Conservation (phyloP, 2,888 invertebrate genomes). For the Dilophus febrilis region DNA sequence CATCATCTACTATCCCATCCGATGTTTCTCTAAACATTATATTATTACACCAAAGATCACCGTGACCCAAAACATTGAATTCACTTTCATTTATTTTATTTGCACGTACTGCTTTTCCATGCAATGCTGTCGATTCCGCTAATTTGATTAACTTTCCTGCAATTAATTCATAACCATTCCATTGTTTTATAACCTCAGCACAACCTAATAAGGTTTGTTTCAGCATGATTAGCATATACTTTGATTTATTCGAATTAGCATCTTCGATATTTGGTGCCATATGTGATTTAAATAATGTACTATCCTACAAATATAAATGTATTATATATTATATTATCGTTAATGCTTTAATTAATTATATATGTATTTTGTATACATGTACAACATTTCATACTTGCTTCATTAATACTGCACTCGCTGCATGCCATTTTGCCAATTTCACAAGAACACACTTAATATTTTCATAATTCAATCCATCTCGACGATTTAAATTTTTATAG, state of each 20-base stretch:
- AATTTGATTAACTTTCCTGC: not conserved
- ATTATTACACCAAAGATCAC: constrained; percentile 6
- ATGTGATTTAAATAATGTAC: not conserved
- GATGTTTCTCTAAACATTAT: constrained; percentile 2
- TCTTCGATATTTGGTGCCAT: constrained; percentile 3
- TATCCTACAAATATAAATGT: not conserved
- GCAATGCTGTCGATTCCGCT: not conserved
- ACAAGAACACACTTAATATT: not conserved
- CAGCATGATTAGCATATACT: constrained; percentile 1
- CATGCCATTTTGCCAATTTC: constrained; percentile 1
- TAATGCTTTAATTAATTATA: not conserved
- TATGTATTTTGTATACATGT: not conserved
- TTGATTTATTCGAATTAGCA: no score
- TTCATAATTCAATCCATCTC: not conserved
- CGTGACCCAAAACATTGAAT: constrained; percentile 4
- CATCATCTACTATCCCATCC: not conserved
- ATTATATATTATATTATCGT: not conserved
- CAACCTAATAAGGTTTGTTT: not conserved
- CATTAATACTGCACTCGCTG: not conserved
- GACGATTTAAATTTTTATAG: not conserved
- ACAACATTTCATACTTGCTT: not conserved
- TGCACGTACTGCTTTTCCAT: not conserved
- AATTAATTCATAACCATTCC: not conserved
- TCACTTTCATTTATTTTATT: constrained; percentile 1
- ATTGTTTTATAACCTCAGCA: not conserved